These are phyloP conservation scores for Papio anubis DNA, from an alignment of 2,113 vertebrate genomes.

Conservation along the genomic window DNA sequence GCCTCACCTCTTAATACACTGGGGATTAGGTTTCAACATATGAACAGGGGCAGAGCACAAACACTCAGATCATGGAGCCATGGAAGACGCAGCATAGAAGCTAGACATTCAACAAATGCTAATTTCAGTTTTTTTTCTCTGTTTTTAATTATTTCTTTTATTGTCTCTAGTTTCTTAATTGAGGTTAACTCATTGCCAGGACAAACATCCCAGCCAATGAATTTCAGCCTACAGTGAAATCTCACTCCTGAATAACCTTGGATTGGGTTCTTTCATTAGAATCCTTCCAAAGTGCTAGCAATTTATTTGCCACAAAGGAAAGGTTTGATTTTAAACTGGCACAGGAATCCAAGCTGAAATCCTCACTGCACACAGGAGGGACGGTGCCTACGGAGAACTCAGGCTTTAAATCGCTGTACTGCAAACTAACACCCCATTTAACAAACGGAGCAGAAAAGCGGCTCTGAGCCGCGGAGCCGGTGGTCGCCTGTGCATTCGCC, in stretches of 20 bases:
- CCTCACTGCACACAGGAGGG: background rate
- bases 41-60: background rate
- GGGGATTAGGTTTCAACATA: no score
- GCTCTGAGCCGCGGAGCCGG: background rate
- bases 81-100: no score
- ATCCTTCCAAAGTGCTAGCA: background rate
- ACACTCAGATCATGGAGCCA: background rate
- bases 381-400: background rate
- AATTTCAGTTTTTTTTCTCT: background rate
- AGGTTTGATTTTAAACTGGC: background rate
- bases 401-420: background rate
- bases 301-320: conserved; percentile 28
- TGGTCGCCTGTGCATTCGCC: background rate
- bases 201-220: background rate
- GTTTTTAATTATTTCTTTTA: background rate
- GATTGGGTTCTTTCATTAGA: background rate
- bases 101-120: background rate
- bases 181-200: background rate
- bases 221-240: background rate
- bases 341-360: background rate
- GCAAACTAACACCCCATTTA: background rate
- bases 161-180: background rate
- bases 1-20: fast-evolving
- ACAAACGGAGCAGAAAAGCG: background rate
- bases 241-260: background rate